Evolutionary conservation across 2,113 vertebrate genomes (phyloP), one percentile per base, ranked within the genome.

Genomic region (Grallaria varia): DNA sequence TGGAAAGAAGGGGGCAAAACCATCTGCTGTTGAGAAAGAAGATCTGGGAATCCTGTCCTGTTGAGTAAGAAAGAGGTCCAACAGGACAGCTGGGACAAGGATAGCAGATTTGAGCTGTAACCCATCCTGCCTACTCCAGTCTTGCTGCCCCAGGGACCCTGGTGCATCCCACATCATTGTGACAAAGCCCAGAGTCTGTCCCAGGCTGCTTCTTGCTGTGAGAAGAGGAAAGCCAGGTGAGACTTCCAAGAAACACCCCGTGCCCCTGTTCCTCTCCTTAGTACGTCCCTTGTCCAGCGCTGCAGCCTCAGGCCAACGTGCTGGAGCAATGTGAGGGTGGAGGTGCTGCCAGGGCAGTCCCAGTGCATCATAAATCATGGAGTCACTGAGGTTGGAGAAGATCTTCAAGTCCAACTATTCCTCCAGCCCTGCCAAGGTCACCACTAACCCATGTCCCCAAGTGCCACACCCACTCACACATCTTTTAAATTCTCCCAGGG

Each of bases 111-210:
- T 58, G 14, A 74, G 50, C 58, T 39, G 47, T 5, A 33, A 12
- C 16, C 39, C 6, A 1, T 16, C 40, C 63, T 60, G 75, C 12
- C 68, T 28, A 2, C 33, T 79, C 25, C 50, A 44, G 22, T 33
- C 40, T 15, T 37, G 35, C 24, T 60, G 35, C 33, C 55, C 33
- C 30, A 35, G 39, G 42, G 42, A 27, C 19, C 16, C 22, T 1
- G 2, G 16, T 20, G 13, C 12, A 14, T 12, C 24, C 37, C 30
- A 28, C 19, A 8, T 18, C 9, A 4, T 37, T 0, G 0, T 37
- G 37, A 35, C 60, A 42, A 37, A 93, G 55, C 60, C 64, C 82
- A 62, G 47, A 23, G 35, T 27, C 56, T 59, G n/a, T 9, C 64
- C 45, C 64, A 30, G 71, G 45, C 76, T 82, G 45, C 31, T 37